A percentile compares a stretch with the other conserved stretches of the same genome.
Conservation (phyloP, 2,888 invertebrate species). For the Scrobipalpa atriplicella region DNA sequence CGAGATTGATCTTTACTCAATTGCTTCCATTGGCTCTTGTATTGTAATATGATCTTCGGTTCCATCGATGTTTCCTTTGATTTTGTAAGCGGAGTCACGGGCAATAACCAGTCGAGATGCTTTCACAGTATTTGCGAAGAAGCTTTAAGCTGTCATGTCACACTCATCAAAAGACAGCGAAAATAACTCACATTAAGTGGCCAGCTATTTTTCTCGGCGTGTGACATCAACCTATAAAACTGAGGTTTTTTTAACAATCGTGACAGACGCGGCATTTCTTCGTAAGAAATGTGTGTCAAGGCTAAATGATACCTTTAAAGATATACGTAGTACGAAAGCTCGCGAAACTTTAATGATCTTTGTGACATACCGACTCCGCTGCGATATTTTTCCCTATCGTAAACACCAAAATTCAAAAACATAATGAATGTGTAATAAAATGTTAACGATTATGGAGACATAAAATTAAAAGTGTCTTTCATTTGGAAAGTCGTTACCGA, state of each 20-base stretch:
- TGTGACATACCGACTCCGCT: slow-evolving; percentile 1
- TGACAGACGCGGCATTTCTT: slow-evolving; percentile 53
- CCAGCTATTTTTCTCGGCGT: slow-evolving; percentile 55
- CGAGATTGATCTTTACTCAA: neutral
- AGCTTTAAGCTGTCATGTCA: slow-evolving; percentile 22
- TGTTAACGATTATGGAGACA: neutral
- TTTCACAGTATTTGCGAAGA: slow-evolving; percentile 9
- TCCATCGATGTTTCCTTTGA: neutral
- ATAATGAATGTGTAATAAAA: neutral
- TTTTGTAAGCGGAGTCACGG: neutral
- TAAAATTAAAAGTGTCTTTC: neutral
- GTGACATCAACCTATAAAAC: slow-evolving; percentile 61
- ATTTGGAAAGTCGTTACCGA: neutral
- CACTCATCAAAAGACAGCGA: slow-evolving; percentile 42
- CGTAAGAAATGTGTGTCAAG: slow-evolving; percentile 63
- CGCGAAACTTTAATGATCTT: slow-evolving; percentile 24
- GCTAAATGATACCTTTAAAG: slow-evolving; percentile 37
- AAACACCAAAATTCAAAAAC: neutral
- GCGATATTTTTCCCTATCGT: neutral
- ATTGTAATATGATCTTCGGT: neutral
- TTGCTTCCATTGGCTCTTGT: neutral
- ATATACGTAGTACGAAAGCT: slow-evolving; percentile 4
- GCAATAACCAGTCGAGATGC: slow-evolving; percentile 1
- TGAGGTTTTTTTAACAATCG: slow-evolving; percentile 51
- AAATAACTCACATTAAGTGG: slow-evolving; percentile 57